A percentile compares a stretch with the other conserved stretches of the same genome.
Conservation (phyloP, 2,888 invertebrate species). For the Tachina fera region DNA sequence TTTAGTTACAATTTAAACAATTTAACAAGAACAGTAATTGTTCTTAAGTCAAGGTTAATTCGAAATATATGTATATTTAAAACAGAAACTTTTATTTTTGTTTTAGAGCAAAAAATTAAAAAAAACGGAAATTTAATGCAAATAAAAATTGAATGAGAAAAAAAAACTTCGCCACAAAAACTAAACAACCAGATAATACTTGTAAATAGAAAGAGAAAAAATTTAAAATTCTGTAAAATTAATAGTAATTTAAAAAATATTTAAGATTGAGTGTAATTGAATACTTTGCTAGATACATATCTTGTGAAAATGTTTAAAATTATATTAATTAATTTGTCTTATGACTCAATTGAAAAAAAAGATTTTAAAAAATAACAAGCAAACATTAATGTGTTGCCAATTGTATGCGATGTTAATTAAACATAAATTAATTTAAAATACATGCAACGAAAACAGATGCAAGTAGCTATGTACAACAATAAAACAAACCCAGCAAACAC, state of each 20-base stretch:
- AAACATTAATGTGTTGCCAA: not conserved
- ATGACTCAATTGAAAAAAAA: not conserved
- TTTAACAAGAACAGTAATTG: slow-evolving; percentile 14
- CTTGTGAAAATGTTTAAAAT: not conserved
- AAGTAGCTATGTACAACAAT: not conserved
- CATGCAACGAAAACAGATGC: not conserved
- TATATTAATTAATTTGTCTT: not conserved
- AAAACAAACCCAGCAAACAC: too few relatives aligned
- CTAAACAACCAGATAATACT: not conserved
- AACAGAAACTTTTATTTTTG: slow-evolving; percentile 9
- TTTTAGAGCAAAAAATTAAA: not conserved
- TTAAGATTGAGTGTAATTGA: not conserved
- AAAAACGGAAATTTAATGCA: slow-evolving; percentile 45
- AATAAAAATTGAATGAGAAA: not conserved
- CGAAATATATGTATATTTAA: slow-evolving; percentile 58
- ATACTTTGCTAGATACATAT: not conserved
- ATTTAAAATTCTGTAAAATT: not conserved
- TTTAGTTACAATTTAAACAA: slow-evolving; percentile 17
- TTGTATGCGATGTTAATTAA: slow-evolving; percentile 14
- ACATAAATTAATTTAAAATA: slow-evolving; percentile 13
- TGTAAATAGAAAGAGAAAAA: not conserved
- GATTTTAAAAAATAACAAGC: not conserved
- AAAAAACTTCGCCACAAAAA: not conserved
- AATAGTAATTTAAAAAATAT: not conserved
- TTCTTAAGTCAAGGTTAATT: slow-evolving; percentile 64